Conservation (phyloP, 2,113 vertebrate genomes). For the Cinclus mexicanus region DNA sequence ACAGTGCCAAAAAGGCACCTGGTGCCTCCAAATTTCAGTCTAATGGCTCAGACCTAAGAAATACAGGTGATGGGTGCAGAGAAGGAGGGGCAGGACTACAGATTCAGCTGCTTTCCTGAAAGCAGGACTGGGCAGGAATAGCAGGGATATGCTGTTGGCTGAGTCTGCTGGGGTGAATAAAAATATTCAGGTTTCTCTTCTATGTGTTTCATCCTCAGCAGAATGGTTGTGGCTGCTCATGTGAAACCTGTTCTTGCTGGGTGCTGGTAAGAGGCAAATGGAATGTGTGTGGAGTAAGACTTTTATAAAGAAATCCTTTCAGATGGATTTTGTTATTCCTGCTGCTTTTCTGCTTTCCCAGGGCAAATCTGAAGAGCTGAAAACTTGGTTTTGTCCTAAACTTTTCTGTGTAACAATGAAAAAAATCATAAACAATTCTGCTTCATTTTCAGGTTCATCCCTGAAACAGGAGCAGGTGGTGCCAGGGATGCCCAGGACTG, state of each 20-base stretch:
- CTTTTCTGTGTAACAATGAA: not conserved
- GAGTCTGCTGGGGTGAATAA: not conserved
- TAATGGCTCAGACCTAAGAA: not conserved
- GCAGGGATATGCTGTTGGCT: not conserved
- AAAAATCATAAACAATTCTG: not conserved
- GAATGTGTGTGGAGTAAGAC: not conserved
- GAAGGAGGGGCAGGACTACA: not conserved
- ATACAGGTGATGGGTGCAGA: not conserved
- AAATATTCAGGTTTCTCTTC: not conserved
- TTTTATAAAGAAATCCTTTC: not conserved
- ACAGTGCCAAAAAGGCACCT: not conserved
- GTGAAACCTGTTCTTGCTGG: not conserved
- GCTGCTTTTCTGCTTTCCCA: not conserved
- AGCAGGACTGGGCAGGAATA: not conserved
- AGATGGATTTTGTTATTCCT: not conserved
- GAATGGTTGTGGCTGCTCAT: not conserved
- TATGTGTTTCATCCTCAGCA: not conserved
- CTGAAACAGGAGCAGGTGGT: not conserved
- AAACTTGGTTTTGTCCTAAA: not conserved
- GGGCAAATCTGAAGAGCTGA: accelerated
- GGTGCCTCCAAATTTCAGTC: not conserved
- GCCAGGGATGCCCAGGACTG: not conserved
- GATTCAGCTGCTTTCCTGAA: not conserved
- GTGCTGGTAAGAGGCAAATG: not conserved
- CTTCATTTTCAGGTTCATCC: not conserved